Conservation (phyloP, 2,797 vertebrate species). For the Otus scops region DNA sequence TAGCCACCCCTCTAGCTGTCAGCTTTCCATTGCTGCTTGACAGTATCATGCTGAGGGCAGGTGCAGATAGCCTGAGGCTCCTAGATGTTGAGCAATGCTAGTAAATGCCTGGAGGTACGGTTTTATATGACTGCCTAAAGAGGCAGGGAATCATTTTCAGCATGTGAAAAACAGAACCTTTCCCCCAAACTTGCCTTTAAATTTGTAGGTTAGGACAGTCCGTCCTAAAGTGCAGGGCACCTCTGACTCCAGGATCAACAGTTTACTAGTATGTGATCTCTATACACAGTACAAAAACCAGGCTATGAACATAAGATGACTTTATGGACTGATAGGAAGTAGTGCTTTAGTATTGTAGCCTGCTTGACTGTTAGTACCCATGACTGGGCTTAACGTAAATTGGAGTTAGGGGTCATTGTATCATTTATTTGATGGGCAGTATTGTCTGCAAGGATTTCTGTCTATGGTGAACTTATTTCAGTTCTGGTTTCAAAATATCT, state of each 20-base stretch:
- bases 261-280: neutral
- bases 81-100: neutral
- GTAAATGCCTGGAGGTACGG: neutral
- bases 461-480: neutral
- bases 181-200: neutral
- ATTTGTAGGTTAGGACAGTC: neutral
- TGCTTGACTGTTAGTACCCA: neutral
- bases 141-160: neutral
- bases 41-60: constrained; percentile 32
- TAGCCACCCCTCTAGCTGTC: neutral
- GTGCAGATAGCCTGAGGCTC: constrained; percentile 23
- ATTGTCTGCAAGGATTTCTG: neutral
- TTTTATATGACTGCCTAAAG: neutral
- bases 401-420: rapidly evolving
- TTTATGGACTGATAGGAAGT: neutral
- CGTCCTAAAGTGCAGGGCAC: neutral
- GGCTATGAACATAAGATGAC: neutral
- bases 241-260: neutral
- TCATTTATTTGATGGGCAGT: neutral
- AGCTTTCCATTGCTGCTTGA: constrained; percentile 22
- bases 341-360: neutral
- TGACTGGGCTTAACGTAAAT: neutral
- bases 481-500: neutral
- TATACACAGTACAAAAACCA: neutral
- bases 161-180: neutral